Conservation (phyloP, 2,797 vertebrate species). For the Notolepis coatsorum region DNA sequence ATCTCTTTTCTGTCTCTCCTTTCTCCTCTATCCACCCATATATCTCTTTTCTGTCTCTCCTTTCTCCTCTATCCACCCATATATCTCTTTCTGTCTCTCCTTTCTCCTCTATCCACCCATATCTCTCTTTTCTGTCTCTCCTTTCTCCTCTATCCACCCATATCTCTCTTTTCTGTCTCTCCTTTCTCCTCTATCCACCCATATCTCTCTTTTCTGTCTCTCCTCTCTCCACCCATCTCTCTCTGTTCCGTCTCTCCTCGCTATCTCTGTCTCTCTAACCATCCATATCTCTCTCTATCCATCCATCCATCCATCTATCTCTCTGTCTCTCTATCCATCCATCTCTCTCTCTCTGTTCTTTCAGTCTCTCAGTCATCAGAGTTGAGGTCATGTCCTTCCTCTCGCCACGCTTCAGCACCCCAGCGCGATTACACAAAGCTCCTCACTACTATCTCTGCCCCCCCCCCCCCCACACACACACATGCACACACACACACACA, state of each 20-base stretch:
- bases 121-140: no score
- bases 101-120: no score
- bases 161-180: slow-evolving; percentile 1
- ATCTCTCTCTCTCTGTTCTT: slow-evolving; percentile 46
- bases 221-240: no score
- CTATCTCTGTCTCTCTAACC: slow-evolving; percentile 24
- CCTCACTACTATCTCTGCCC: slow-evolving; percentile 55
- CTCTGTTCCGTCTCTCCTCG: slow-evolving; percentile 20
- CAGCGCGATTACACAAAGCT: slow-evolving; percentile 80
- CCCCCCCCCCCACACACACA: slow-evolving; percentile 1
- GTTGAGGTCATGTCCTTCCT: slow-evolving; percentile 79
- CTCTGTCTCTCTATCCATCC: slow-evolving; percentile 28
- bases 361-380: slow-evolving; percentile 70
- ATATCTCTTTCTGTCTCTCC: no score
- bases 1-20: slow-evolving; percentile 32
- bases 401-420: slow-evolving; percentile 71
- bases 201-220: slow-evolving; percentile 39
- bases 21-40: no score
- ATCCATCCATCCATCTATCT: no score
- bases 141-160: no score
- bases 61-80: slow-evolving; percentile 39
- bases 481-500: slow-evolving; percentile 18
- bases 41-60: no score
- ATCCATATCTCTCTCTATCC: slow-evolving; percentile 49
- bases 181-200: slow-evolving; percentile 52